These are phyloP conservation scores for Onychorhynchus coronatus DNA, from an alignment of 2,113 vertebrate genomes.

Conservation along the genomic window DNA sequence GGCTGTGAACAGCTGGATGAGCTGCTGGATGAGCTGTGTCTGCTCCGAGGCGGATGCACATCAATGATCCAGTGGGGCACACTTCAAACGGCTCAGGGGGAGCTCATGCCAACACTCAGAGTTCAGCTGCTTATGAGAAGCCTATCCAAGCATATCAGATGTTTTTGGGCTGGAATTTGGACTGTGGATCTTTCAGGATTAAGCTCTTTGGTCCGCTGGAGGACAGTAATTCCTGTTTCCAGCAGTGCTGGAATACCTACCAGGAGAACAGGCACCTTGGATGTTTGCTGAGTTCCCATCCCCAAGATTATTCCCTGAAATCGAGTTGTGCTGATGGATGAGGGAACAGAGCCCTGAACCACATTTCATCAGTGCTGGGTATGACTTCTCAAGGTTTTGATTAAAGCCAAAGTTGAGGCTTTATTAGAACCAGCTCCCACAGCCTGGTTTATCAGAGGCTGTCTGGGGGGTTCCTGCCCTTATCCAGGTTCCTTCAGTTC, in stretches of 20 bases:
- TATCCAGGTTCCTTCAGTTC: neutral
- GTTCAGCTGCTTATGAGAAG: neutral
- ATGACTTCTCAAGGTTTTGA: neutral
- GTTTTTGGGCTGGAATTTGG: neutral
- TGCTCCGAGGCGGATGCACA: neutral
- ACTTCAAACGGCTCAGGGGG: neutral
- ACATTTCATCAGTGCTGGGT: neutral
- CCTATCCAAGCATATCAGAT: neutral
- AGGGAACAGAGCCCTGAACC: neutral
- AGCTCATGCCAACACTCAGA: neutral
- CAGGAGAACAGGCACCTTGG: neutral
- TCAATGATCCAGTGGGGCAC: neutral
- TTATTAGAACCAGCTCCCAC: neutral
- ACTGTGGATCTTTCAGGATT: neutral
- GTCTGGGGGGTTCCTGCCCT: fast-evolving
- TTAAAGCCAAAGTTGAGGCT: neutral
- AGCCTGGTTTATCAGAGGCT: neutral
- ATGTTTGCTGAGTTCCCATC: neutral
- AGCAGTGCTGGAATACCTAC: neutral
- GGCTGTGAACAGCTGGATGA: neutral
- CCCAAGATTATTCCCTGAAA: neutral
- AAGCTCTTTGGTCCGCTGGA: neutral
- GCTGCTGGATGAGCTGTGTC: neutral
- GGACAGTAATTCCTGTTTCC: neutral
- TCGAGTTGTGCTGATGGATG: neutral